Base-by-base conservation (phyloP, 2,888 invertebrate genomes). In the Acanthosoma haemorrhoidale region DNA sequence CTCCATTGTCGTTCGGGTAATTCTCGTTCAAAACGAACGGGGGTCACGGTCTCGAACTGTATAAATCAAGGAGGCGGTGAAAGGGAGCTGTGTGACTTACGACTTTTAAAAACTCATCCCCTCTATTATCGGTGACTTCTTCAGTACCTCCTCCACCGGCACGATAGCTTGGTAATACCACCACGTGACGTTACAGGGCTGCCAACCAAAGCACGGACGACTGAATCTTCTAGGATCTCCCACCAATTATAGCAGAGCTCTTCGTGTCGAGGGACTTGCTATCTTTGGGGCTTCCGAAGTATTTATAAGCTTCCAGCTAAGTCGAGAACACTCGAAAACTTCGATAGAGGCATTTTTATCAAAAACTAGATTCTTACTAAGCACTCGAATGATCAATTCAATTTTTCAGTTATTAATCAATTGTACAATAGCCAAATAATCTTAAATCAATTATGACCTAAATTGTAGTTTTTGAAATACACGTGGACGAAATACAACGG, bases 81-180 rank as follows among this genome's bases (percentile, higher is more conserved):
- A 43, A 43, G 43, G 43, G 43, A 43, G 43, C 43, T 21, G 21
- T 21, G 43, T 43, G 43, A 43, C 43, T 43, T 43, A 43, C 43
- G 43, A 43, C 43, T 43, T 43, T 43, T 43, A 43, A 43, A 43
- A 43, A 43, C 43, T 43, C 43, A 43, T 43, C 43, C 43, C 43
- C 43, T 43, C 43, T 21, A 43, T 43, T 43, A 43, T 43, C 43
- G 43, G 25, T 18, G 21, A 43, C 43, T 43, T 21, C 43, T 43
- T 43, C 21, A 43, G 43, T 43, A 18, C 43, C 25, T 21, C 43
- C 43, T 13, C 21, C 43, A 13, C 43, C 13, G 25, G 9, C 43
- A 43, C 43, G 43, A n/a, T n/a, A n/a, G n/a, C n/a, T n/a, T n/a
- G n/a, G 25, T 43, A 41, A 18, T 41, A 43, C 43, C 11, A 43